Percentiles rank a stretch among this genome's conserved stretches.
These are phyloP conservation scores for Cottus gobio DNA, from an alignment of 2,113 vertebrate species.

Conservation along the genomic window DNA sequence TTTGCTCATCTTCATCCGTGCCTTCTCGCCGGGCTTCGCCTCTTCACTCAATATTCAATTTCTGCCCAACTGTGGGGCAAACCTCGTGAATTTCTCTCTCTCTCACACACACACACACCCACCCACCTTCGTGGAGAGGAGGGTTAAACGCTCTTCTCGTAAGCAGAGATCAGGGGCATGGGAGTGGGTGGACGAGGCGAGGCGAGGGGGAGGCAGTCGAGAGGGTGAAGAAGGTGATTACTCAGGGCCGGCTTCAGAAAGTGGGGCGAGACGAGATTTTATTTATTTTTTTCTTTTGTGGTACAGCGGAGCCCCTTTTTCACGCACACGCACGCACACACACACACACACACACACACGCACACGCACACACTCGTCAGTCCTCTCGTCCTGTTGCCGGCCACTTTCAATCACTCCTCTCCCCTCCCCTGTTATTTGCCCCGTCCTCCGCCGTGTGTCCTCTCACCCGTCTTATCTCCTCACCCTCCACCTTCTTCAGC, in stretches of 20 bases:
- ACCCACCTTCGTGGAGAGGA: conserved; percentile 20
- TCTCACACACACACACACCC: no score
- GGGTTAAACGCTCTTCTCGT: conserved; percentile 61
- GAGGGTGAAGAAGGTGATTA: conserved; percentile 66
- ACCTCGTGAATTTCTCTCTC: conserved; percentile 23
- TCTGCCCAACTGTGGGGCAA: conserved; percentile 37
- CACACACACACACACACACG: conserved; percentile 11
- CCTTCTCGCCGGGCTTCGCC: conserved; percentile 12
- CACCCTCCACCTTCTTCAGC: conserved; percentile 31
- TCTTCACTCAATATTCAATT: conserved; percentile 54
- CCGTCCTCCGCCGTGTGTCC: conserved; percentile 24
- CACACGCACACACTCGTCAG: background rate
- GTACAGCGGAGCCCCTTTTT: conserved; percentile 3
- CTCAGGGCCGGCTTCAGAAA: conserved; percentile 48
- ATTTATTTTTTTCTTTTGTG: conserved; percentile 5
- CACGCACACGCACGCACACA: conserved; percentile 10
- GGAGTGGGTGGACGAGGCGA: conserved; percentile 51
- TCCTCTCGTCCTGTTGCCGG: conserved; percentile 39
- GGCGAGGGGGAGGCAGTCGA: conserved; percentile 49
- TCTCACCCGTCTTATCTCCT: conserved; percentile 48
- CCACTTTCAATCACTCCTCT: conserved; percentile 58
- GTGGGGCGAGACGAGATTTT: conserved; percentile 45
- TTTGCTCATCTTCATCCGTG: conserved; percentile 56
- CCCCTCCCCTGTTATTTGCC: conserved; percentile 39
- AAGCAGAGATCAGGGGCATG: conserved; percentile 41